These are phyloP conservation scores for Macrosteles quadrilineatus DNA, from an alignment of 1,140 invertebrate genomes.

Conservation along the genomic window DNA sequence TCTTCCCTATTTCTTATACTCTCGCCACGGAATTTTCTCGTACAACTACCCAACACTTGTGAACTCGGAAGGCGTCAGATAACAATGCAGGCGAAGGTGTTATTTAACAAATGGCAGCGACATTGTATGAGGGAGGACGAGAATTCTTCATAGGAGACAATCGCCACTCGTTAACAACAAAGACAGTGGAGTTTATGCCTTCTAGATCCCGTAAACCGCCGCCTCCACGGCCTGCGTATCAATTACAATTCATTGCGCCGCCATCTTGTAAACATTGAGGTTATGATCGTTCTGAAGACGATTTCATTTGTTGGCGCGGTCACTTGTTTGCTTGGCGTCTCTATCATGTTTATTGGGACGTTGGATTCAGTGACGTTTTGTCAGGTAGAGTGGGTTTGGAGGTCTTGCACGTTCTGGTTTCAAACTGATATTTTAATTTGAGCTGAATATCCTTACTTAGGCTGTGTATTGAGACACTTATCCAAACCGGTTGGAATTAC, in stretches of 20 bases:
- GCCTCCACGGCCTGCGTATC: constrained; percentile 2
- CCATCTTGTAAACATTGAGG: constrained; percentile 3
- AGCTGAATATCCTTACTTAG: too few relatives aligned
- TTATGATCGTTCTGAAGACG: constrained; percentile 13
- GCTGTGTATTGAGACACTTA: background rate
- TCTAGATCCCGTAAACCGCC: constrained; percentile 1
- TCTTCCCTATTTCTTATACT: too few relatives aligned
- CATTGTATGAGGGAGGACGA: background rate
- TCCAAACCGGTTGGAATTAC: background rate
- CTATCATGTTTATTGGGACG: too few relatives aligned
- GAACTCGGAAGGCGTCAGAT: too few relatives aligned
- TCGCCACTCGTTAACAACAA: background rate
- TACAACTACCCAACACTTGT: too few relatives aligned
- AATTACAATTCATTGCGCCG: constrained; percentile 11
- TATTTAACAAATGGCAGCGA: background rate
- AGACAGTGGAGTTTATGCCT: background rate
- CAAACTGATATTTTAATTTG: too few relatives aligned
- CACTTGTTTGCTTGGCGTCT: too few relatives aligned
- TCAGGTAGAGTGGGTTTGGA: too few relatives aligned
- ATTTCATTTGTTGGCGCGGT: background rate
- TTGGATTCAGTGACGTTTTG: too few relatives aligned
- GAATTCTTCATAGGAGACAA: background rate
- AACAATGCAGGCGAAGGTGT: background rate
- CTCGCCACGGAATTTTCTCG: too few relatives aligned
- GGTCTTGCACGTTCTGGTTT: too few relatives aligned